Evolutionary conservation across 2,797 vertebrate species (phyloP).

Genomic region (Microchirus variegatus): DNA sequence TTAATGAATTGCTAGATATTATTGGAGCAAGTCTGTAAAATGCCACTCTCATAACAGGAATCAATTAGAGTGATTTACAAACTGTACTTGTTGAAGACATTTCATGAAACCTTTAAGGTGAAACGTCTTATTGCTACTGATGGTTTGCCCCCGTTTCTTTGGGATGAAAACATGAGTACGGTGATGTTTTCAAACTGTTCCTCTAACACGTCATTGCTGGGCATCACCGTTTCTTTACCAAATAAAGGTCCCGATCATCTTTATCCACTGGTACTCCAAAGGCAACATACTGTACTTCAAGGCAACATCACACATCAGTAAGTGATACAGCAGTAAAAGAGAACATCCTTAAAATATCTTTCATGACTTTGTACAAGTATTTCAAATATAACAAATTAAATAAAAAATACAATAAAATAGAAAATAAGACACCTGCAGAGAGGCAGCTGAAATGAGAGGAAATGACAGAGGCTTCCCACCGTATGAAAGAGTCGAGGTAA

Average conservation of each 20-base stretch:
- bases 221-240: constrained; percentile 2
- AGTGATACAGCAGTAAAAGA: constrained; percentile 37
- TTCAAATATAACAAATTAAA: constrained; percentile 59
- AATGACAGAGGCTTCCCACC: constrained; percentile 61
- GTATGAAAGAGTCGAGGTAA: constrained; percentile 57
- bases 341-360: constrained; percentile 37
- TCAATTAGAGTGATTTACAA: background rate
- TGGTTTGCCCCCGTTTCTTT: too few species aligned
- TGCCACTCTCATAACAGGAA: background rate
- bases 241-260: constrained; percentile 26
- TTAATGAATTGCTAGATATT: background rate
- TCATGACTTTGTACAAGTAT: constrained; percentile 52
- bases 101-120: too few species aligned
- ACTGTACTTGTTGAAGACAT: too few species aligned
- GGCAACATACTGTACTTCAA: constrained; percentile 51
- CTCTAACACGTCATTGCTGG: too few species aligned
- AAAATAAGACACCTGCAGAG: constrained; percentile 40
- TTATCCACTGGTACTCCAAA: constrained; percentile 41
- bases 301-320: constrained; percentile 38
- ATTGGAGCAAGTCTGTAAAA: background rate
- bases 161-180: too few species aligned
- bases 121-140: too few species aligned
- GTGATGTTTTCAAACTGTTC: too few species aligned
- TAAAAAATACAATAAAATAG: constrained; percentile 60
- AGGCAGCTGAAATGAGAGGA: constrained; percentile 53